phyloP scores from a whole-genome alignment of 2,888 invertebrate species.

The Hypselothyrea guttata region DNA sequence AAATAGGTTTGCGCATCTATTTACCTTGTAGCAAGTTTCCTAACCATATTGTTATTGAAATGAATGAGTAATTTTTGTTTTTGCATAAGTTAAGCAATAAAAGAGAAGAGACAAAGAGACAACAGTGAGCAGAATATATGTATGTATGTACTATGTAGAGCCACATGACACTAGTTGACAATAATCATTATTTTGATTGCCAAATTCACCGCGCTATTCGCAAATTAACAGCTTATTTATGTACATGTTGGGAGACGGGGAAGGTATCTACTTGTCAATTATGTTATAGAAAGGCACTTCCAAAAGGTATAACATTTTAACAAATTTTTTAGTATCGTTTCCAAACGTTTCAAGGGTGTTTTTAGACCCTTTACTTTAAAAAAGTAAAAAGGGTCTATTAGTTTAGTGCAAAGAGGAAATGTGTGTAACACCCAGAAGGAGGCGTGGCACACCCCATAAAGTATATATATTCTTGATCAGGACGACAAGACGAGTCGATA shows the following conservation, averaged over 20 bases:
- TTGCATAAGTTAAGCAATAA: slow-evolving; percentile 50
- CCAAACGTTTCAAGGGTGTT: too few species aligned
- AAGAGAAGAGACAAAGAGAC: slow-evolving; percentile 67
- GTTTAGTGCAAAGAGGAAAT: too few species aligned
- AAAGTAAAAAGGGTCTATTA: too few species aligned
- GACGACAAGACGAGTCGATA: too few species aligned
- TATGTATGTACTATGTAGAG: slow-evolving; percentile 11
- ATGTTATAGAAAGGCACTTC: background rate
- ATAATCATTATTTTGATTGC: slow-evolving; percentile 31
- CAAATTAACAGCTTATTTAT: slow-evolving; percentile 22
- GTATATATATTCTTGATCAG: too few species aligned
- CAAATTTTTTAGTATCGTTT: too few species aligned
- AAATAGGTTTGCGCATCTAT: slow-evolving; percentile 48
- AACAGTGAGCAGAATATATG: slow-evolving; percentile 41
- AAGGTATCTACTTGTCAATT: slow-evolving; percentile 33
- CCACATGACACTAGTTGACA: slow-evolving; percentile 34
- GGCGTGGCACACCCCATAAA: too few species aligned
- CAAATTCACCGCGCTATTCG: slow-evolving; percentile 33
- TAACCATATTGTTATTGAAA: slow-evolving; percentile 67
- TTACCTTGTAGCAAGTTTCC: slow-evolving; percentile 86
- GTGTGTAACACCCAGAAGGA: too few species aligned
- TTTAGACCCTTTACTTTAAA: too few species aligned
- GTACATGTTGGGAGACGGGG: slow-evolving; percentile 6
- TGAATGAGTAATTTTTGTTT: slow-evolving; percentile 31
- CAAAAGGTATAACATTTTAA: too few species aligned